Conservation (phyloP, 2,888 invertebrate genomes). For the Ichneumoninae sp. region DNA sequence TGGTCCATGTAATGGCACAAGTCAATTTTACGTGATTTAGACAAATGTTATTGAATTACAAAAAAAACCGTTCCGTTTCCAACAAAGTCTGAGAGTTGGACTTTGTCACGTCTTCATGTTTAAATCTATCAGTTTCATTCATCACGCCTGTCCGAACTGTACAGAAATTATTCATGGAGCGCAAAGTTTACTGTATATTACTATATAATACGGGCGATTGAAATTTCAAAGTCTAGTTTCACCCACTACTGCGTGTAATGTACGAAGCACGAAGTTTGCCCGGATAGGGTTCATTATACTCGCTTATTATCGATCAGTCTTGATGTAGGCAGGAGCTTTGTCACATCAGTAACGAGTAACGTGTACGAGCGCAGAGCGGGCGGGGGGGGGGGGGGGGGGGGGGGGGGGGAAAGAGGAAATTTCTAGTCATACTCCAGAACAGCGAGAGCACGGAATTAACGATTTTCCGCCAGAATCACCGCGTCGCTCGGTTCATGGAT, state of each 20-base stretch:
- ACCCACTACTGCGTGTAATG: not conserved
- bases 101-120: too few relatives aligned
- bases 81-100: too few relatives aligned
- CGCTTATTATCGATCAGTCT: not conserved
- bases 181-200: not conserved
- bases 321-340: not conserved
- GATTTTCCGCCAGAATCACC: slow-evolving; percentile 46
- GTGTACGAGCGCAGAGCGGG: not conserved
- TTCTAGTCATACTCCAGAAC: not conserved
- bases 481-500: slow-evolving; percentile 27
- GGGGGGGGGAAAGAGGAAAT: not conserved
- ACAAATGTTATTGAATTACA: too few relatives aligned
- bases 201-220: not conserved
- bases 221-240: not conserved
- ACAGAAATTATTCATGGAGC: too few relatives aligned
- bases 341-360: not conserved
- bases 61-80: too few relatives aligned
- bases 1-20: too few relatives aligned
- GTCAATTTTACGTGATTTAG: too few relatives aligned
- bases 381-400: not conserved
- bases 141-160: not conserved
- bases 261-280: not conserved
- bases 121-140: not conserved
- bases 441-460: slow-evolving; percentile 40
- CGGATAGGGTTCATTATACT: not conserved